phyloP scores from a whole-genome alignment of 2,888 invertebrate genomes.

The Mesorhabditis spiculigera region DNA sequence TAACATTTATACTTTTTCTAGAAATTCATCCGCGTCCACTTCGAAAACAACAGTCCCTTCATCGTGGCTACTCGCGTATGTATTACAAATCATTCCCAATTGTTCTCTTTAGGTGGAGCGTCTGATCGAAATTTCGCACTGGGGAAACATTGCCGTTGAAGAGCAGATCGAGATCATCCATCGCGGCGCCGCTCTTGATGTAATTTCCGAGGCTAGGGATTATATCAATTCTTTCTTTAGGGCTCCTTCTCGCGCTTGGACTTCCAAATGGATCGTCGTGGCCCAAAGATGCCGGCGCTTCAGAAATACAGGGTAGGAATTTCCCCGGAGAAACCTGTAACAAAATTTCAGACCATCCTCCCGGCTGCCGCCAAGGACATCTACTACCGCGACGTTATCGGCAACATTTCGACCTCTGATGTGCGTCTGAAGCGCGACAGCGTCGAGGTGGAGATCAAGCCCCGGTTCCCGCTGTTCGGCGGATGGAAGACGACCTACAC shows the following conservation, averaged over 20 bases:
- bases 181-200: slow-evolving; percentile 82
- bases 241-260: slow-evolving; percentile 83
- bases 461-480: slow-evolving; percentile 88
- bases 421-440: slow-evolving; percentile 82
- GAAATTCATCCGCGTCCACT: slow-evolving; percentile 77
- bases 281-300: slow-evolving; percentile 77
- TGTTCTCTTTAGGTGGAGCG: slow-evolving; percentile 72
- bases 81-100: background rate
- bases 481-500: slow-evolving; percentile 98
- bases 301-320: slow-evolving; percentile 77
- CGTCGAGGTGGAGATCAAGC: slow-evolving; percentile 90
- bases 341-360: slow-evolving; percentile 63
- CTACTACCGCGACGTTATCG: slow-evolving; percentile 96
- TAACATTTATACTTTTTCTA: slow-evolving; percentile 25
- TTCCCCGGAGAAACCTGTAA: background rate
- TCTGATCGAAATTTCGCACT: slow-evolving; percentile 91
- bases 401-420: slow-evolving; percentile 93
- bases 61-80: slow-evolving; percentile 73
- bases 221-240: slow-evolving; percentile 22
- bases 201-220: slow-evolving; percentile 7
- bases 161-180: slow-evolving; percentile 88
- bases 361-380: slow-evolving; percentile 86
- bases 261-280: slow-evolving; percentile 86
- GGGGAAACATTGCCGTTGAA: slow-evolving; percentile 91
- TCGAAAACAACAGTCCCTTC: slow-evolving; percentile 93